These are phyloP conservation scores for Phalangium opilio DNA, from an alignment of 2,888 invertebrate genomes.

Conservation along the genomic window DNA sequence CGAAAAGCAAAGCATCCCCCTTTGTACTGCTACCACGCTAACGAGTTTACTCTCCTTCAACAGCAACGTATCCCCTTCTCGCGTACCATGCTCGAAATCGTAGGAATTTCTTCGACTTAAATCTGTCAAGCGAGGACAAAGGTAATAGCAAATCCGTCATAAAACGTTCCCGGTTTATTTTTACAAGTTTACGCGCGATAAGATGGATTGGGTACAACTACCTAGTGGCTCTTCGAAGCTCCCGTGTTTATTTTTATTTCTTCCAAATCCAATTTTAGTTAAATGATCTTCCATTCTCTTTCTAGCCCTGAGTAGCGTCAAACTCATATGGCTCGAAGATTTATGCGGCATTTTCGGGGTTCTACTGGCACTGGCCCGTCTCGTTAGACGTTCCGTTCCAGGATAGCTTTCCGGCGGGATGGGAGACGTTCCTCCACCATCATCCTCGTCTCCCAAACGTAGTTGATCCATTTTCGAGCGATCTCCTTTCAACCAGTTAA, in stretches of 20 bases:
- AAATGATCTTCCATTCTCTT: constrained; percentile 78
- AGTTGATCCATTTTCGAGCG: constrained; percentile 16
- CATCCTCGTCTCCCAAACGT: constrained; percentile 16
- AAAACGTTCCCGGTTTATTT: too few relatives aligned
- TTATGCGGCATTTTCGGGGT: constrained; percentile 27
- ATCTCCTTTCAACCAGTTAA: constrained; percentile 23
- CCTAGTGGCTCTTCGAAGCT: constrained; percentile 72
- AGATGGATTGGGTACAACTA: constrained; percentile 23
- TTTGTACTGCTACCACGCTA: constrained; percentile 47
- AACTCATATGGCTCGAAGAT: constrained; percentile 32
- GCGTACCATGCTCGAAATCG: constrained; percentile 59
- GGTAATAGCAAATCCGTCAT: too few relatives aligned
- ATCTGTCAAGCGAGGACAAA: constrained; percentile 33
- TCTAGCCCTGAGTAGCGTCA: constrained; percentile 55
- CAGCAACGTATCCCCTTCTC: constrained; percentile 75
- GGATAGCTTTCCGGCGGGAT: constrained; percentile 17
- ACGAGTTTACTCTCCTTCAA: constrained; percentile 75
- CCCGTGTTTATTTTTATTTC: constrained; percentile 64
- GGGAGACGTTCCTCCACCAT: constrained; percentile 14
- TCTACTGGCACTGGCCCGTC: constrained; percentile 21
- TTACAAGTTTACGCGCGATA: too few relatives aligned
- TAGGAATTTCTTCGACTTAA: constrained; percentile 65
- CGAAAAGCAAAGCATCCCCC: constrained; percentile 77
- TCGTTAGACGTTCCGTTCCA: constrained; percentile 18
- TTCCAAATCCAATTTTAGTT: constrained; percentile 33